phyloP scores from a whole-genome alignment of 1,140 invertebrate genomes.

The Macrobrachium rosenbergii region DNA sequence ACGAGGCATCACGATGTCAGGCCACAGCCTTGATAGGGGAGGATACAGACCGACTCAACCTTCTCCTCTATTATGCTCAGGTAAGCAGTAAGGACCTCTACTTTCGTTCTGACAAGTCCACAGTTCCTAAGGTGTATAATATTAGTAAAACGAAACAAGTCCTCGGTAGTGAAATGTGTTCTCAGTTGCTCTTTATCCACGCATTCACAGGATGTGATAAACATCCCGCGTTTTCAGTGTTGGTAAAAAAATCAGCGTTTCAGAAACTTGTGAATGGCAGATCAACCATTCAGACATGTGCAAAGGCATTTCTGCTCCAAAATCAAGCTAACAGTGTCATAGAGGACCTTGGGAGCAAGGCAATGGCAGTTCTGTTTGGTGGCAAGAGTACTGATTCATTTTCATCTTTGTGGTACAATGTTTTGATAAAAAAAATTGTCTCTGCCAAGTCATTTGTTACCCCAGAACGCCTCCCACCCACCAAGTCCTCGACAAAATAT shows the following conservation, averaged over 20 bases:
- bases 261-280: slow-evolving; percentile 24
- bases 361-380: slow-evolving; percentile 34
- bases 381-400: slow-evolving; percentile 29
- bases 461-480: no score
- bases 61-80: no score
- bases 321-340: not conserved
- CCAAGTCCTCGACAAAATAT: no score
- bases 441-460: no score
- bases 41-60: slow-evolving; percentile 24
- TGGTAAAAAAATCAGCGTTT: not conserved
- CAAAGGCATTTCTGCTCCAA: not conserved
- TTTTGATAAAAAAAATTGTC: no score
- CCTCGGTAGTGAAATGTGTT: no score
- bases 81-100: no score
- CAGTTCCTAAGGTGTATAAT: no score
- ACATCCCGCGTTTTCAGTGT: slow-evolving; percentile 26
- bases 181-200: no score
- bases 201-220: no score
- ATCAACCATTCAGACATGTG: slow-evolving; percentile 1
- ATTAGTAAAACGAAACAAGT: no score
- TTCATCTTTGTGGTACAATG: not conserved
- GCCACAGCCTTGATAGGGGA: slow-evolving; percentile 7
- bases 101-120: no score
- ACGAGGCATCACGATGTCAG: slow-evolving; percentile 1
- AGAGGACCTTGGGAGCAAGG: slow-evolving; percentile 26